These are phyloP conservation scores for Herpailurus yagouaroundi DNA, from an alignment of 2,113 vertebrate genomes.

Conservation along the genomic window DNA sequence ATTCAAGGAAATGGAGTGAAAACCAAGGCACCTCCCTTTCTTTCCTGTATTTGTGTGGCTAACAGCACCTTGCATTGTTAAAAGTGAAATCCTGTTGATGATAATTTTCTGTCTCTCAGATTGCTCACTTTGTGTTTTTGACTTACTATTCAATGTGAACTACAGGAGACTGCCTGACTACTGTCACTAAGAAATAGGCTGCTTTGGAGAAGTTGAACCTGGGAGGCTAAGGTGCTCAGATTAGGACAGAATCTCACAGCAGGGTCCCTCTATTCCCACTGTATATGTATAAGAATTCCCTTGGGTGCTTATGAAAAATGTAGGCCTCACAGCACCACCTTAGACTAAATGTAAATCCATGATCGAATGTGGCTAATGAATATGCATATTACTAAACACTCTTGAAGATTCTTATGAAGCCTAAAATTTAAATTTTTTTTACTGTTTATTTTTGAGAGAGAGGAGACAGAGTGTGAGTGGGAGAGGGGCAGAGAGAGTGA, in stretches of 20 bases:
- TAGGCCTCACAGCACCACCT: not conserved
- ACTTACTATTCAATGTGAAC: not conserved
- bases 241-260: not conserved
- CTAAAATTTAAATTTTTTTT: not conserved
- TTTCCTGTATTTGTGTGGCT: slow-evolving; percentile 71
- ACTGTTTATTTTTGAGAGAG: too few relatives aligned
- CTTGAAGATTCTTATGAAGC: slow-evolving; percentile 2
- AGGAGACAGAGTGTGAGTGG: too few relatives aligned
- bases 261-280: not conserved
- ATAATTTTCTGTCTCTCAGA: slow-evolving; percentile 56
- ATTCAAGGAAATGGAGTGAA: slow-evolving; percentile 54
- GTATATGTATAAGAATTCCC: not conserved
- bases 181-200: not conserved
- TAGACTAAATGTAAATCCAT: not conserved
- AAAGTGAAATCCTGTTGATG: slow-evolving; percentile 45
- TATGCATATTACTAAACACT: not conserved
- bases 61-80: slow-evolving; percentile 52
- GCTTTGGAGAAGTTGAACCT: not conserved
- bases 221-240: not conserved
- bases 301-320: slow-evolving; percentile 30
- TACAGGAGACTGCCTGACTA: not conserved
- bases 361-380: not conserved
- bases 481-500: too few relatives aligned
- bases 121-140: slow-evolving; percentile 37
- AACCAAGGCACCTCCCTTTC: slow-evolving; percentile 48